A percentile compares a stretch with the other conserved stretches of the same genome.
These are phyloP conservation scores for Rhagologus leucostigma DNA, from an alignment of 2,113 vertebrate genomes.

Conservation along the genomic window DNA sequence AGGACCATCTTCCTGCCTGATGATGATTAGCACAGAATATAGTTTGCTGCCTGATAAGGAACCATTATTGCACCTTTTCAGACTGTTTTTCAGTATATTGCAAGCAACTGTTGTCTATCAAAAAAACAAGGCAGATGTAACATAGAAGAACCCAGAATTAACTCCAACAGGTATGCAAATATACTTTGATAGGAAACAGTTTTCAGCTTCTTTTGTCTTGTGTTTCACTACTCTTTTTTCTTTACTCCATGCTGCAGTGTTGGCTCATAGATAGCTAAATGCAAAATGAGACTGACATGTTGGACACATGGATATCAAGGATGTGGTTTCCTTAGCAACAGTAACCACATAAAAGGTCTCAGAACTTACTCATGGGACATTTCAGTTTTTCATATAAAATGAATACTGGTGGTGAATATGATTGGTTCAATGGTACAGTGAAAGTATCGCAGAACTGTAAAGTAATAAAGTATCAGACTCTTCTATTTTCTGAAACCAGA, in stretches of 20 bases:
- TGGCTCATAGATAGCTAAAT: constrained; percentile 64
- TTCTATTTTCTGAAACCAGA: neutral
- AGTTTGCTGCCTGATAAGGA: neutral
- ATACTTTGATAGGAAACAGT: constrained; percentile 16
- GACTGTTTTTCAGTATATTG: neutral
- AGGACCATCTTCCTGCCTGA: neutral
- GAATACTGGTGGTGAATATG: constrained; percentile 64
- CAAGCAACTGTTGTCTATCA: neutral
- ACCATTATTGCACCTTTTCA: neutral
- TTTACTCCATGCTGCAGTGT: constrained; percentile 26
- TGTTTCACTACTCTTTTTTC: constrained; percentile 38
- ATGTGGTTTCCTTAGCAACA: constrained; percentile 79
- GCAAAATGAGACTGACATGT: constrained; percentile 75
- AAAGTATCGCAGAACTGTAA: neutral
- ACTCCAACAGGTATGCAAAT: constrained; percentile 19
- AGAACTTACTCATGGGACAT: constrained; percentile 77
- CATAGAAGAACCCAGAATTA: neutral
- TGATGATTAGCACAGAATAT: neutral
- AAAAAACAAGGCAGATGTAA: neutral
- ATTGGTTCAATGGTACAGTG: constrained; percentile 44
- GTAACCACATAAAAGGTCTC: constrained; percentile 73
- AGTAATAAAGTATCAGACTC: neutral
- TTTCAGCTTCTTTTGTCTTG: constrained; percentile 36
- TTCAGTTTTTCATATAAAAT: constrained; percentile 71
- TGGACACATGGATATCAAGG: constrained; percentile 76